These are phyloP conservation scores for Wasmannia auropunctata DNA, from an alignment of 1,140 invertebrate species.

Conservation along the genomic window DNA sequence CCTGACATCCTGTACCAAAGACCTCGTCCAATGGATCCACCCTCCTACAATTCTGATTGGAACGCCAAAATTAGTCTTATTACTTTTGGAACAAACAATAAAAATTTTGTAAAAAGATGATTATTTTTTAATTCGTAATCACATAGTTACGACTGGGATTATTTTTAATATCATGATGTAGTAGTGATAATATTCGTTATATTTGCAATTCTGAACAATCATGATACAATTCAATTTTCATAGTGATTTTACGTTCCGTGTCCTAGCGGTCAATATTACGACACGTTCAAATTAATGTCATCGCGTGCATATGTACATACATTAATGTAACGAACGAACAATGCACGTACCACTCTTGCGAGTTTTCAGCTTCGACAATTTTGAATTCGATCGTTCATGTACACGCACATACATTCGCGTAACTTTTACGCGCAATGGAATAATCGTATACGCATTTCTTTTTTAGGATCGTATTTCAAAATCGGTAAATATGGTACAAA, in stretches of 20 bases:
- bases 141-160: background rate
- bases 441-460: background rate
- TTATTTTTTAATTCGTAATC: conserved; percentile 1
- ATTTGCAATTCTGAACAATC: background rate
- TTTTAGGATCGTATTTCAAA: background rate
- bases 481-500: background rate
- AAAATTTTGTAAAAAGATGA: background rate
- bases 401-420: background rate
- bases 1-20: too few relatives aligned
- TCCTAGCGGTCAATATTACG: conserved; percentile 30
- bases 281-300: conserved; percentile 17
- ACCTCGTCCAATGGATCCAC: too few relatives aligned
- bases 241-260: background rate
- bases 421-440: background rate
- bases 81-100: too few relatives aligned
- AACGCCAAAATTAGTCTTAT: too few relatives aligned
- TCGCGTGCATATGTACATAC: conserved; percentile 9
- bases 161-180: background rate
- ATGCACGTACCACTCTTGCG: background rate
- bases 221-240: conserved; percentile 10
- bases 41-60: too few relatives aligned
- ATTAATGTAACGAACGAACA: conserved; percentile 6
- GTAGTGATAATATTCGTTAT: background rate
- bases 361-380: conserved; percentile 8
- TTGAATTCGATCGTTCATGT: background rate